Conservation (phyloP, 2,888 invertebrate genomes). For the Ceratothoa steindachneri region DNA sequence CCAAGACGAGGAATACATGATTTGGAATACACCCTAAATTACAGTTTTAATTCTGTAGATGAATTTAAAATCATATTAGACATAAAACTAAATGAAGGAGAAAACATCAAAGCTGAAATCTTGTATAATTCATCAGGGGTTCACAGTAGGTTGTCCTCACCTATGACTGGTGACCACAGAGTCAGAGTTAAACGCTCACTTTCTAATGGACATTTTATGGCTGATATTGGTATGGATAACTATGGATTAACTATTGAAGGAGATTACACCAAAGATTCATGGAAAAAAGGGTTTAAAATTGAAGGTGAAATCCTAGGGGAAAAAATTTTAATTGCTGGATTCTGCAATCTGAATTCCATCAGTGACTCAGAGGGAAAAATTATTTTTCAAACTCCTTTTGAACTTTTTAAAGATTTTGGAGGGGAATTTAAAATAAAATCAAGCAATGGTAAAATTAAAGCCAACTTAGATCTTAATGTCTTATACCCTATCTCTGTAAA, state of each 20-base stretch:
- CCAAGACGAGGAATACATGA: slow-evolving; percentile 25
- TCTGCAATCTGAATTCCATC: slow-evolving; percentile 23
- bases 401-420: slow-evolving; percentile 30
- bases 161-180: slow-evolving; percentile 27
- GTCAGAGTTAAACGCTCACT: slow-evolving; percentile 32
- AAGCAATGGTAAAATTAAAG: neutral
- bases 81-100: slow-evolving; percentile 21
- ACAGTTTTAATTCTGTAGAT: slow-evolving; percentile 26
- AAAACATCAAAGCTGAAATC: slow-evolving; percentile 27
- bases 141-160: slow-evolving; percentile 24
- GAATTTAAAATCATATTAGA: slow-evolving; percentile 26
- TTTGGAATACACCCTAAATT: slow-evolving; percentile 30
- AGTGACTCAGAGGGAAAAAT: slow-evolving; percentile 37
- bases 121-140: slow-evolving; percentile 40
- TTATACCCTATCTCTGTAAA: neutral
- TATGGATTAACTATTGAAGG: slow-evolving; percentile 36
- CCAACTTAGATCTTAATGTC: neutral
- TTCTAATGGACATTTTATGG: slow-evolving; percentile 27
- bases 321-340: slow-evolving; percentile 23
- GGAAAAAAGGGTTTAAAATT: slow-evolving; percentile 24
- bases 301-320: slow-evolving; percentile 40
- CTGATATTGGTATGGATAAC: slow-evolving; percentile 37
- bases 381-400: slow-evolving; percentile 28
- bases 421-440: slow-evolving; percentile 7
- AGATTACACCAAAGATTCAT: slow-evolving; percentile 22